Evolutionary conservation across 2,888 invertebrate genomes (phyloP).

Genomic region (Esperia sulphurella): DNA sequence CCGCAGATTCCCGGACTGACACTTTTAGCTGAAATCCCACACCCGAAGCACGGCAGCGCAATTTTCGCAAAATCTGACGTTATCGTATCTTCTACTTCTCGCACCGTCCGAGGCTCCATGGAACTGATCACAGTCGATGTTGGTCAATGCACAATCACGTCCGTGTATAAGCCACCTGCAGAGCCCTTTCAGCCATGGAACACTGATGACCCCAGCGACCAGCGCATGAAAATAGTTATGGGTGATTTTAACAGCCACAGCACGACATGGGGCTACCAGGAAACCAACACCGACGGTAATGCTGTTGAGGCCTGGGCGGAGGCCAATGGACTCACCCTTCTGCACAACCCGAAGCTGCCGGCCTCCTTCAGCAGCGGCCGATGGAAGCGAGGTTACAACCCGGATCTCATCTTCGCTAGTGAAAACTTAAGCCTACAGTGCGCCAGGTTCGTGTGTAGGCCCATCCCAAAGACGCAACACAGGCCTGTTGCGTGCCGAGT

Average conservation of each 20-base stretch:
- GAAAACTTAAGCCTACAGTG: background rate
- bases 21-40: background rate
- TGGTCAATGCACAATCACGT: background rate
- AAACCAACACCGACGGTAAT: background rate
- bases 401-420: conserved; percentile 1
- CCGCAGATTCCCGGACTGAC: too few relatives aligned
- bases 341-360: conserved; percentile 3
- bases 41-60: background rate
- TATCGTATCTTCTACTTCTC: too few relatives aligned
- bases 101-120: too few relatives aligned
- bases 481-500: conserved; percentile 2
- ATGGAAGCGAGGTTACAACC: conserved; percentile 7
- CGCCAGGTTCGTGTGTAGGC: background rate
- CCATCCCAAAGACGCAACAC: conserved; percentile 6
- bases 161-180: background rate
- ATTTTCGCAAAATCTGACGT: too few relatives aligned
- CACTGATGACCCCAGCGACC: background rate
- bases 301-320: conserved; percentile 8
- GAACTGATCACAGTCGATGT: background rate
- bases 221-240: background rate
- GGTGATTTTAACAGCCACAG: conserved; percentile 4
- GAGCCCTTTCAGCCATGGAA: background rate
- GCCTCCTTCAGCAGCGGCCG: conserved; percentile 4
- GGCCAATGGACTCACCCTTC: background rate
- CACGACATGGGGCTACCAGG: conserved; percentile 1